Evolutionary conservation across 2,888 invertebrate genomes (phyloP), one percentile per base, ranked within the genome.

Genomic region (Bellardia pandia): DNA sequence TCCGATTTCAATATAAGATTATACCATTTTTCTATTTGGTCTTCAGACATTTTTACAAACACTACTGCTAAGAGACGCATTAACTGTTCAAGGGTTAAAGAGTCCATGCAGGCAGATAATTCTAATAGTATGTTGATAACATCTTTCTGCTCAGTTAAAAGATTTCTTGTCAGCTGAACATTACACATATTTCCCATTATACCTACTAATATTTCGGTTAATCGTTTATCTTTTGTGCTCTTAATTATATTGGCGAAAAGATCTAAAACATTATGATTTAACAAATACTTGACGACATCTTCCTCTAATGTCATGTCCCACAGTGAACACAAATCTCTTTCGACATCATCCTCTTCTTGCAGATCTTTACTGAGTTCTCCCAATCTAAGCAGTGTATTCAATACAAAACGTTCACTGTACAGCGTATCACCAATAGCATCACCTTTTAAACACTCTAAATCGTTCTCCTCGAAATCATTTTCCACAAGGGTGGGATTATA

Each of bases 251-350:
- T 90, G n/a, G 92, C 89, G 30, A 93, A 92, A 0, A 94, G 75
- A 79, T 96, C 95, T 5, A 97, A 94, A 84, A 96, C 95, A 86
- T 96, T 95, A 86, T 97, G 95, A 89, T 96, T 94, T 79, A 96
- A 93, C 13, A 98, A 93, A 90, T 96, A 96, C 60, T 95, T 91
- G 11, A 96, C 96, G 0, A 98, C 96, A 91, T 97, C 97, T 88
- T 95, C 95, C 89, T 97, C 96, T 0, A 96, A 94, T 0, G 97
- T 96, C 97, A 97, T 97, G 89, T 98, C 97, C 98, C 98, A 98
- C 0, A 98, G 92, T 7, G 95, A 95, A 91, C 97, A 97, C 53
- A 97, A 94, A 90, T 97, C 96, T 37, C 95, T 95, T 94, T 97
- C 97, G 69, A 97, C 94, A 1, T 95, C 94, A 84, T 95, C 94